Evolutionary conservation across 2,113 vertebrate species (phyloP), one percentile per base, ranked within the genome.

Genomic region (Fukomys damarensis): DNA sequence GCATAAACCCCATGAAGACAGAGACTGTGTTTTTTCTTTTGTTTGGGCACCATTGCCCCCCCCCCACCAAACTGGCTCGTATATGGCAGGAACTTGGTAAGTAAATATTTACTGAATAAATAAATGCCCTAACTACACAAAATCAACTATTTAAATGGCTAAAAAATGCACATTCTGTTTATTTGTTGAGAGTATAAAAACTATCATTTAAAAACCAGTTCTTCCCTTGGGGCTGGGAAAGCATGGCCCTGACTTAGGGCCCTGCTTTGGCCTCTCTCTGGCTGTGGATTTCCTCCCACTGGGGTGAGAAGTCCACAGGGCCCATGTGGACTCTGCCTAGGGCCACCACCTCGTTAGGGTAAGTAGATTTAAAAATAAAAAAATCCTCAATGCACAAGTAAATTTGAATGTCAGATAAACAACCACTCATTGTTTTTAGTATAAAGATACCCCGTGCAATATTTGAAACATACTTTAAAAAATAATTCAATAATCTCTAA

Each of bases 41-140:
- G 24, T 30, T 72, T 91, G 20, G 28, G 22, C 7, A 66, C 28
- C 8, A n/a, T 52, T 49, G 28, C 46, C 80, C 38, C 63, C 16
- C 59, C 14, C 77, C 14, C 76, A 22, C 14, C 26, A 41, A 7
- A 24, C n/a, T 38, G 68, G 68, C 68, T 38, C 77, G 41, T 17
- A 93, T 46, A 80, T 8, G 84, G 63, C 41, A 58, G 41, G 66
- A 79, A 83, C 30, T 84, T 26, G 0, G 61, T 61, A 63, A 96
- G 77, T 61, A 63, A 96, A 70, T 80, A 80, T 58, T 86, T 81
- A 43, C 68, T 91, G 70, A 91, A 85, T 72, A 89, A 66, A 91
- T 84, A 95, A 90, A 91, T 61, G 13, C 41, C 52, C 77, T 68
- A 85, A 76, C 49, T 76, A 56, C 28, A 92, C 70, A 96, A 90